Conservation (phyloP, 2,113 vertebrate species). For the Paratilapia polleni region DNA sequence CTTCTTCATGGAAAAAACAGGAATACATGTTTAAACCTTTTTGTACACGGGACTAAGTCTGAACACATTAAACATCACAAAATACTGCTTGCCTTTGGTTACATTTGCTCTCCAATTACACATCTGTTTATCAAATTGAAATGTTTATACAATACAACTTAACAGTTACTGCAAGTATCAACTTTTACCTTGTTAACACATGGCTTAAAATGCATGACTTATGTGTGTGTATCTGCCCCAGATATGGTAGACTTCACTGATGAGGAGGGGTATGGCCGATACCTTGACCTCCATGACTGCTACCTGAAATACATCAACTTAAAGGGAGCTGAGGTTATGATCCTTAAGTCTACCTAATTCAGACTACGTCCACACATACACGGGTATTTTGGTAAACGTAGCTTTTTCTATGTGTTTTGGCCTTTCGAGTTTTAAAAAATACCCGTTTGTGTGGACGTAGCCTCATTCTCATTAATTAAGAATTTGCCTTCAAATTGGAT, state of each 20-base stretch:
- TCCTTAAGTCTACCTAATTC: background rate
- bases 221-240: constrained; percentile 49
- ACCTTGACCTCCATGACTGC: constrained; percentile 96
- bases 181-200: rapidly evolving
- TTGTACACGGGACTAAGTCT: no score
- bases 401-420: no score
- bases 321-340: constrained; percentile 90
- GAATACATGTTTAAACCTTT: no score
- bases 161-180: rapidly evolving
- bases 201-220: background rate
- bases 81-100: background rate
- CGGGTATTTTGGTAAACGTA: no score
- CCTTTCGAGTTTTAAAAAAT: no score
- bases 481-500: background rate
- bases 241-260: constrained; percentile 98
- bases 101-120: background rate
- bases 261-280: constrained; percentile 96
- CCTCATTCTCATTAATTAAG: background rate
- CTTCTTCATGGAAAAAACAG: background rate
- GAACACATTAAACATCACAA: no score
- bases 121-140: background rate
- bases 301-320: constrained; percentile 97
- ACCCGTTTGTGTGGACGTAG: no score
- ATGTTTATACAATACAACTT: background rate
- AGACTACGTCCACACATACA: no score